These are phyloP conservation scores for Microtus ochrogaster DNA, from an alignment of 2,113 vertebrate genomes.

Conservation along the genomic window DNA sequence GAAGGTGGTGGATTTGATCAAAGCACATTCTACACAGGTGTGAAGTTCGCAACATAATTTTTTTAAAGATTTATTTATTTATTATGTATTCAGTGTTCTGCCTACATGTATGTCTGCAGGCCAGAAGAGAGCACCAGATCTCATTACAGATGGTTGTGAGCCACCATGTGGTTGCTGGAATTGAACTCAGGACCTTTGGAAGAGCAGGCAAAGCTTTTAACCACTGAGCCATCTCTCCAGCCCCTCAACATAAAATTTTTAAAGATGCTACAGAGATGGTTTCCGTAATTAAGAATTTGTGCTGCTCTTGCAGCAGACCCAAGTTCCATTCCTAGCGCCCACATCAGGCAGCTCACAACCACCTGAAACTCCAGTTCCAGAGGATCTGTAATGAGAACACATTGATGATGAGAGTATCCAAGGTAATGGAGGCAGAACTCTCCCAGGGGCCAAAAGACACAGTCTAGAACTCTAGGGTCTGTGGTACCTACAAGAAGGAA, in stretches of 20 bases:
- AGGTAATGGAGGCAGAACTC: too few relatives aligned
- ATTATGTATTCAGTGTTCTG: too few relatives aligned
- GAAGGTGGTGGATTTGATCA: not conserved
- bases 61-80: too few relatives aligned
- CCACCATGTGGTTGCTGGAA: too few relatives aligned
- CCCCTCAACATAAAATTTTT: not conserved
- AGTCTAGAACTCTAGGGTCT: not conserved
- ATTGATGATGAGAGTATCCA: not conserved
- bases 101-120: too few relatives aligned
- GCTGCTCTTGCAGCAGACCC: not conserved
- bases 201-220: too few relatives aligned
- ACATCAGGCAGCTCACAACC: not conserved
- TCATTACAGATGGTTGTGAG: too few relatives aligned
- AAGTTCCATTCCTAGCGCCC: not conserved
- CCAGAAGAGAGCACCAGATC: too few relatives aligned
- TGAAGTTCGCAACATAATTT: not conserved
- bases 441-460: not conserved
- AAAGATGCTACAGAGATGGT: not conserved
- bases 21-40: not conserved
- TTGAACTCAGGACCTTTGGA: too few relatives aligned
- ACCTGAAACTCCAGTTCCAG: not conserved
- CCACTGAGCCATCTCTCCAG: too few relatives aligned
- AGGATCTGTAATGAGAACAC: not conserved
- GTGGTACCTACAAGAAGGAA: not conserved
- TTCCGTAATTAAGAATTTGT: not conserved